Conservation (phyloP, 2,888 invertebrate genomes). For the Athetis lepigone region DNA sequence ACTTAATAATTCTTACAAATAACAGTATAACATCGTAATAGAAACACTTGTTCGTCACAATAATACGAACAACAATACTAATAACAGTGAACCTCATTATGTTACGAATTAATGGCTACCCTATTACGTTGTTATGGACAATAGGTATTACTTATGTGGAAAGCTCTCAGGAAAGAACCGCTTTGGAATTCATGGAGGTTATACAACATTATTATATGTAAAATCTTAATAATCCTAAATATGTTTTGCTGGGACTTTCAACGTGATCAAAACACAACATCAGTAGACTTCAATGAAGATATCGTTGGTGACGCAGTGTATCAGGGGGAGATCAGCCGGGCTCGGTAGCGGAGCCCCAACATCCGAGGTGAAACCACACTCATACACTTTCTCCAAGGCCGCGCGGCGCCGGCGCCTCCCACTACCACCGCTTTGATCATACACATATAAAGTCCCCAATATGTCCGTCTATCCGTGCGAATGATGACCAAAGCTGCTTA, state of each 20-base stretch:
- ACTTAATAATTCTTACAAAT: constrained; percentile 64
- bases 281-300: constrained; percentile 63
- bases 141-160: neutral
- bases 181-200: neutral
- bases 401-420: constrained; percentile 75
- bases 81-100: constrained; percentile 16
- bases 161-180: constrained; percentile 1
- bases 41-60: constrained; percentile 34
- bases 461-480: constrained; percentile 45
- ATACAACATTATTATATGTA: no score
- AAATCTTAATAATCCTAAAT: no score
- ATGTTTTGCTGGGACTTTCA: neutral
- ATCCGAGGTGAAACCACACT: constrained; percentile 78
- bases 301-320: constrained; percentile 65
- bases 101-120: constrained; percentile 23
- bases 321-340: constrained; percentile 69
- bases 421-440: constrained; percentile 57
- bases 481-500: constrained; percentile 27
- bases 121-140: constrained; percentile 2
- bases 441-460: constrained; percentile 53
- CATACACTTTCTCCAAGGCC: constrained; percentile 87
- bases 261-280: constrained; percentile 40
- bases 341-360: constrained; percentile 59
- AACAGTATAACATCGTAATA: constrained; percentile 36
- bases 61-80: constrained; percentile 29